Evolutionary conservation across 2,888 invertebrate species (phyloP), one percentile per base, ranked within the genome.

Genomic region (Petrophora chlorosata): DNA sequence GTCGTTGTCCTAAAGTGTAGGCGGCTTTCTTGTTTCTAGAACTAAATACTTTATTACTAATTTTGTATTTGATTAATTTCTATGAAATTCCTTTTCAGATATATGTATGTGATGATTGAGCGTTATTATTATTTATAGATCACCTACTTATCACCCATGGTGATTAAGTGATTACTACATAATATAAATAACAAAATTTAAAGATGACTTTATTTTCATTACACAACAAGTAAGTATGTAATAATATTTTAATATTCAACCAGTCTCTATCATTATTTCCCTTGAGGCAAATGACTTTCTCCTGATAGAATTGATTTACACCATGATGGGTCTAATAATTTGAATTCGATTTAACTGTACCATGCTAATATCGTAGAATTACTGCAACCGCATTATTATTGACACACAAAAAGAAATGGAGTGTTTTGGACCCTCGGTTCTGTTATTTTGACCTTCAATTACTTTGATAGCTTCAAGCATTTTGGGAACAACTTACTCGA

Each of bases 321-420:
- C 39, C 42, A 39, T 35, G 23, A 32, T 39, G 23, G 39, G 12
- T 47, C 47, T 50, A 41, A 51, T 32, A 39, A 42, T 50, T 35
- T 48, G 39, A 34, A 55, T 58, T 53, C 34, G 34, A 44, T 54
- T 44, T 42, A 53, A 52, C 44, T 51, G 51, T 56, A 23, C 39
- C 30, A 45, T 30, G 9, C 23, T 42, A 42, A 51, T 55, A 14
- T 42, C 34, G 9, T 39, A 5, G 29, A 40, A 57, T 47, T 41
- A 51, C 42, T 16, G 36, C 30, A 44, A 25, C 51, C 39, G 32
- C 23, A 35, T 17, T 50, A 54, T 53, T 45, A 54, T 54, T 42
- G 45, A 19, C 29, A 51, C 10, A 29, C 2, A 42, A 43, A 41
- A 30, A 33, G 5, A 28, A 39, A 43, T 38, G 12, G 22, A 42